A percentile compares a stretch with the other conserved stretches of the same genome.
Conservation (phyloP, 1,140 invertebrate genomes). For the Stenopsyche tienmushanensis region DNA sequence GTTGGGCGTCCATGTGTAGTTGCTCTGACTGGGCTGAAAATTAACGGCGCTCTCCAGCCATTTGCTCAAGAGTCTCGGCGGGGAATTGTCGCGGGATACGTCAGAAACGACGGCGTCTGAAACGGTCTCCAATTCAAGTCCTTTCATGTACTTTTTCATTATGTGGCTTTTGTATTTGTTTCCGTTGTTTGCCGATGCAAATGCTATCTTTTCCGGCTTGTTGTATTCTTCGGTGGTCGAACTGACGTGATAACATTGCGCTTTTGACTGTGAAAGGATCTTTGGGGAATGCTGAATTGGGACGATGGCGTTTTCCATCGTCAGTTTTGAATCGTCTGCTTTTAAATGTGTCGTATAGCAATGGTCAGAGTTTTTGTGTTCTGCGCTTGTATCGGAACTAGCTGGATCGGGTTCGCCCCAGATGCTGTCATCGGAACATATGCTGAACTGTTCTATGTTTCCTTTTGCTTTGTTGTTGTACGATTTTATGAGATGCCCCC, state of each 20-base stretch:
- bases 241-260: slow-evolving; percentile 47
- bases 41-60: slow-evolving; percentile 69
- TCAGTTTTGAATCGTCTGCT: not conserved
- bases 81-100: slow-evolving; percentile 44
- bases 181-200: slow-evolving; percentile 36
- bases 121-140: slow-evolving; percentile 21
- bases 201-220: slow-evolving; percentile 33
- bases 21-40: slow-evolving; percentile 65
- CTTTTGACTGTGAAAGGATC: slow-evolving; percentile 5
- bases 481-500: slow-evolving; percentile 70
- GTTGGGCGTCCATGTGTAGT: slow-evolving; percentile 63
- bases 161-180: slow-evolving; percentile 59
- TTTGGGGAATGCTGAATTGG: not conserved
- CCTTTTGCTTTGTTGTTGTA: slow-evolving; percentile 70
- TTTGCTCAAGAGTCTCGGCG: slow-evolving; percentile 61
- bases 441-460: slow-evolving; percentile 73
- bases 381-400: slow-evolving; percentile 42
- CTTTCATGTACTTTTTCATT: slow-evolving; percentile 59
- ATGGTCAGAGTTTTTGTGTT: slow-evolving; percentile 40
- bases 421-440: slow-evolving; percentile 71
- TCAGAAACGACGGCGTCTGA: slow-evolving; percentile 42
- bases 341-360: slow-evolving; percentile 27
- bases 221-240: slow-evolving; percentile 48
- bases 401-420: slow-evolving; percentile 62
- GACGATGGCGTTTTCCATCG: too few species aligned